A percentile compares a stretch with the other conserved stretches of the same genome.
phyloP scores from a whole-genome alignment of 2,888 invertebrate species.

The Cosmorhoe ocellata region DNA sequence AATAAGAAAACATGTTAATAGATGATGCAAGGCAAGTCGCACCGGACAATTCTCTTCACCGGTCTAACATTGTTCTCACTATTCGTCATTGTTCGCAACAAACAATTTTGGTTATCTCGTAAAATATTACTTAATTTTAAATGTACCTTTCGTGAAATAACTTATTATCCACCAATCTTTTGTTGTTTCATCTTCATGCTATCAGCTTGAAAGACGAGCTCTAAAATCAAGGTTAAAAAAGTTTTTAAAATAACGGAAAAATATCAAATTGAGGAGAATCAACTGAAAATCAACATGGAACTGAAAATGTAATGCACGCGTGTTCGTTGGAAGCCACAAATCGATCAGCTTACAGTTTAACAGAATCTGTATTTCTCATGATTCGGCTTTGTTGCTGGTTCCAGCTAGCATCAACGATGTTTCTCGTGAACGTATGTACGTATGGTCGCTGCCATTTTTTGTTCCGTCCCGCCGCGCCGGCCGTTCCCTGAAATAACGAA shows the following conservation, averaged over 20 bases:
- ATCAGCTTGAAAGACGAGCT: too few relatives aligned
- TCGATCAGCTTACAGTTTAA: constrained; percentile 54
- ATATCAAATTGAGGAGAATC: too few relatives aligned
- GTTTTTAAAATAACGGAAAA: too few relatives aligned
- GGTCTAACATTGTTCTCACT: too few relatives aligned
- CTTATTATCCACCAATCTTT: too few relatives aligned
- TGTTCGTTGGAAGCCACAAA: constrained; percentile 36
- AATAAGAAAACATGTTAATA: neutral
- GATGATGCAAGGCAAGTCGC: constrained; percentile 1
- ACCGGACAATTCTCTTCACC: too few relatives aligned
- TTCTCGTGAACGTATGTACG: constrained; percentile 40
- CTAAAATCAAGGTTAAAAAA: too few relatives aligned
- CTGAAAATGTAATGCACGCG: constrained; percentile 22
- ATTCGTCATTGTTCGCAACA: too few relatives aligned
- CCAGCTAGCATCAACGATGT: constrained; percentile 36
- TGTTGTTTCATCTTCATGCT: too few relatives aligned
- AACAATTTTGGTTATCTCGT: too few relatives aligned
- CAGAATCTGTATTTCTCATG: constrained; percentile 51
- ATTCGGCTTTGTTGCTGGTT: constrained; percentile 48
- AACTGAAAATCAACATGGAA: constrained; percentile 6
- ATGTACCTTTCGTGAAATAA: too few relatives aligned
- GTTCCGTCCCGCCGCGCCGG: constrained; percentile 36
- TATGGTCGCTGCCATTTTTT: constrained; percentile 36
- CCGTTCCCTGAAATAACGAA: constrained; percentile 29
- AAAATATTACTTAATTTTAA: too few relatives aligned